These are phyloP conservation scores for Prosapia bicincta DNA, from an alignment of 2,888 invertebrate genomes.

Conservation along the genomic window DNA sequence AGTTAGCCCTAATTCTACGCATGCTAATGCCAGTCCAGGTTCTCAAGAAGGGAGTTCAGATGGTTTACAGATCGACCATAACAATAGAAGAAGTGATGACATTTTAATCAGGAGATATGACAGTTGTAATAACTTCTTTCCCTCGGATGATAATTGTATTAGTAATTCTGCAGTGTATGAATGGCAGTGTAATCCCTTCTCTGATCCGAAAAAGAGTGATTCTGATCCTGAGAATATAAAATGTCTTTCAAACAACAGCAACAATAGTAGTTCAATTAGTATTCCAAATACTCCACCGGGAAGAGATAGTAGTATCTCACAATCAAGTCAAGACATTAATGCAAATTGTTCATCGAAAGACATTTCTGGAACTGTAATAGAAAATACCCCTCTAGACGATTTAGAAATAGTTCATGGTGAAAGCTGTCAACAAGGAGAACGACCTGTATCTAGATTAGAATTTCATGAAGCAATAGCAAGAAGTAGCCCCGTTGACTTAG, in stretches of 20 bases:
- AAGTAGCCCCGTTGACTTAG: conserved; percentile 25
- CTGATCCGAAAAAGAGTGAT: background rate
- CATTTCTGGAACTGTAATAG: background rate
- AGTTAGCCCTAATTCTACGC: conserved; percentile 33
- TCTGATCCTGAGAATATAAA: background rate
- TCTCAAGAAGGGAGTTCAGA: conserved; percentile 27
- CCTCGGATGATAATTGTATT: background rate
- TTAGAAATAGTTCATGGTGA: background rate
- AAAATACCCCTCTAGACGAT: background rate
- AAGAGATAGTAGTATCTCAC: background rate
- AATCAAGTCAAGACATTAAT: background rate
- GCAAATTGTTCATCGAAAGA: background rate
- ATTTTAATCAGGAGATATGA: background rate
- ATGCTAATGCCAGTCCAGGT: conserved; percentile 31
- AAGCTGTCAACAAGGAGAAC: background rate
- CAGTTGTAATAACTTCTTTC: background rate
- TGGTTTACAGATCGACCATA: conserved; percentile 15
- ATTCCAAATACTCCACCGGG: background rate
- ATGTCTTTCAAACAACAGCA: background rate
- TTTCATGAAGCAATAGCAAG: background rate
- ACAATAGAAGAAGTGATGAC: background rate
- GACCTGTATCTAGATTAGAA: conserved; percentile 17
- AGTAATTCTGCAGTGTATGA: background rate
- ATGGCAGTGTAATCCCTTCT: background rate
- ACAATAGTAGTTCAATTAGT: background rate